Conservation (phyloP, 2,797 vertebrate species). For the Alexandromys oeconomus region DNA sequence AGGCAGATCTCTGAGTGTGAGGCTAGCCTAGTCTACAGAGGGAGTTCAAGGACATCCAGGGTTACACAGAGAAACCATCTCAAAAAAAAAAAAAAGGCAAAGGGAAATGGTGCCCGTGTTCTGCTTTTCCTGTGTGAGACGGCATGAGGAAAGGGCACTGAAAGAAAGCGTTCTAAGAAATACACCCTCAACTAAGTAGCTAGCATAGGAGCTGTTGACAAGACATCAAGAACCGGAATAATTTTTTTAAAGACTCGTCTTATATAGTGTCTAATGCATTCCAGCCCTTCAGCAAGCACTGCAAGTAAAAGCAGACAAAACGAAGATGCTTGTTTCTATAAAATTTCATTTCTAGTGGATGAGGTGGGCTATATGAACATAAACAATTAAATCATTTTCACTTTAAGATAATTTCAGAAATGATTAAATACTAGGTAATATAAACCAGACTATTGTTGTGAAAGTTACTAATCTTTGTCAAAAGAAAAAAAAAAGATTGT, state of each 20-base stretch:
- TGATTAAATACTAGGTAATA: conserved; percentile 28
- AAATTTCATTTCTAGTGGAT: conserved; percentile 38
- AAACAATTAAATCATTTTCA: conserved; percentile 1
- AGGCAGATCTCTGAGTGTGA: background rate
- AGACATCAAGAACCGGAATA: conserved; percentile 2
- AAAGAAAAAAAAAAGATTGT: background rate
- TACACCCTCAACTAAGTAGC: background rate
- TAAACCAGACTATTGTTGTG: conserved; percentile 14
- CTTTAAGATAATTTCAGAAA: conserved; percentile 55
- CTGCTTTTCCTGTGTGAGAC: background rate
- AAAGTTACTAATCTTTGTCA: conserved; percentile 7
- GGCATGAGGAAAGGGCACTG: background rate
- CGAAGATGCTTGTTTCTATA: background rate
- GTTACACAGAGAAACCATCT: background rate
- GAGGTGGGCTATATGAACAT: background rate
- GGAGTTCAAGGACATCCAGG: background rate
- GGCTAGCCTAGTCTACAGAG: background rate
- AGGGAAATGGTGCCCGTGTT: conserved; percentile 25
- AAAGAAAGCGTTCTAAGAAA: background rate
- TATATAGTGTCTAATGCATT: background rate
- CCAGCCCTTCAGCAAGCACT: background rate
- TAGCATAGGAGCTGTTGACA: background rate
- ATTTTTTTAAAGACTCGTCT: background rate
- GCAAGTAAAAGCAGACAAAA: background rate
- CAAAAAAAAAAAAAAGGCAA: background rate